These are phyloP conservation scores for Drosophila novamexicana DNA, from an alignment of 1,140 invertebrate genomes.

Conservation along the genomic window DNA sequence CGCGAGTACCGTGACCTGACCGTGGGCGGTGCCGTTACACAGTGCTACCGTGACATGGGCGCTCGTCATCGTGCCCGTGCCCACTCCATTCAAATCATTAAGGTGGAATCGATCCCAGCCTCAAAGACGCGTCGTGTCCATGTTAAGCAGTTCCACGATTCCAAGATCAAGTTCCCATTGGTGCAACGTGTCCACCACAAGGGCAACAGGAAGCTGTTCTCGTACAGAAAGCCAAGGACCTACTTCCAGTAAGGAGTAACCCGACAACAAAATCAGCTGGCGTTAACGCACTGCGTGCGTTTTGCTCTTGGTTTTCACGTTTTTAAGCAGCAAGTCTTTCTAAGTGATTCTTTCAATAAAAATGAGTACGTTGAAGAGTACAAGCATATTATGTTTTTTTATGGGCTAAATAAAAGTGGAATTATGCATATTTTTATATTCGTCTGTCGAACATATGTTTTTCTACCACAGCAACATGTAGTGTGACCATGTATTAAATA, in stretches of 20 bases:
- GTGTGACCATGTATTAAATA: conserved; percentile 2
- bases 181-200: conserved; percentile 95
- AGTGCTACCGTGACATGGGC: conserved; percentile 99
- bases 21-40: conserved; percentile 97
- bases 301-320: conserved; percentile 42
- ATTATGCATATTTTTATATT: not conserved
- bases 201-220: conserved; percentile 92
- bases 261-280: conserved; percentile 37
- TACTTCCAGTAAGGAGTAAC: conserved; percentile 91
- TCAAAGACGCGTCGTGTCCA: conserved; percentile 95
- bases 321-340: conserved; percentile 52
- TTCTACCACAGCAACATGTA: not conserved
- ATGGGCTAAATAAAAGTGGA: not conserved
- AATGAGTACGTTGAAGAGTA: conserved; percentile 76
- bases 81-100: conserved; percentile 98
- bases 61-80: conserved; percentile 98
- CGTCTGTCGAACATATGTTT: not conserved
- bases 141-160: conserved; percentile 99
- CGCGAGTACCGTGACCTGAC: conserved; percentile 99
- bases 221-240: conserved; percentile 95
- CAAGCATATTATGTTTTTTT: not conserved
- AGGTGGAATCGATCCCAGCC: conserved; percentile 95
- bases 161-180: conserved; percentile 97
- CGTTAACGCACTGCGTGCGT: conserved; percentile 39
- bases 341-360: conserved; percentile 80